These are phyloP conservation scores for Neosilurus hyrtlii DNA, from an alignment of 2,797 vertebrate species.

Conservation along the genomic window DNA sequence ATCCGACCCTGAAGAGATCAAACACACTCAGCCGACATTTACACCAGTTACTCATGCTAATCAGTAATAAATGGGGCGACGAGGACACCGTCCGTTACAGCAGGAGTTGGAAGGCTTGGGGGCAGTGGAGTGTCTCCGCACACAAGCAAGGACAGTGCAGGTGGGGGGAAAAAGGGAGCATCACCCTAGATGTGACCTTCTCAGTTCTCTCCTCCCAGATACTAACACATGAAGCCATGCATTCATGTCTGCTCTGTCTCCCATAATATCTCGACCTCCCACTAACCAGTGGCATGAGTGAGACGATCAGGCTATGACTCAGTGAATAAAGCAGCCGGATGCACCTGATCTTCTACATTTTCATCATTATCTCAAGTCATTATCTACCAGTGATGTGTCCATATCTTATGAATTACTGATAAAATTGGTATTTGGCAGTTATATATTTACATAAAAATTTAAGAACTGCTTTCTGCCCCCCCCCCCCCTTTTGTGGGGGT, in stretches of 20 bases:
- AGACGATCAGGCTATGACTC: constrained; percentile 60
- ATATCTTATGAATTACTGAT: constrained; percentile 3
- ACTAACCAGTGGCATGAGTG: constrained; percentile 24
- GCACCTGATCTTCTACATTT: constrained; percentile 16
- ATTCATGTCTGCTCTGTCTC: constrained; percentile 23
- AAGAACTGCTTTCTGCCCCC: neutral
- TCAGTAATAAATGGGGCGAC: neutral
- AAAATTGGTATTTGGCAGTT: neutral
- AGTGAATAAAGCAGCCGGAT: constrained; percentile 49
- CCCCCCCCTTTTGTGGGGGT: neutral
- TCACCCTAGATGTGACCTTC: constrained; percentile 22
- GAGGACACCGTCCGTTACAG: neutral
- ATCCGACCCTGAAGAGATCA: constrained; percentile 19
- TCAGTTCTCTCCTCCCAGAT: constrained; percentile 20
- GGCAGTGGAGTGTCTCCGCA: constrained; percentile 50
- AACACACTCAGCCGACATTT: neutral
- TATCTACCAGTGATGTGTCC: neutral
- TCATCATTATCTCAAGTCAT: constrained; percentile 11
- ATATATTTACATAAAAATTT: constrained; percentile 9
- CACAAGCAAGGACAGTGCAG: constrained; percentile 30
- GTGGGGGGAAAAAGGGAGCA: constrained; percentile 43
- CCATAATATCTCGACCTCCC: neutral
- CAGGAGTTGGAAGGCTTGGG: neutral
- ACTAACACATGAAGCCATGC: constrained; percentile 36
- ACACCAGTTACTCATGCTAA: constrained; percentile 11